Conservation (phyloP, 2,797 vertebrate species). For the Sternarchorhynchus goeldii region DNA sequence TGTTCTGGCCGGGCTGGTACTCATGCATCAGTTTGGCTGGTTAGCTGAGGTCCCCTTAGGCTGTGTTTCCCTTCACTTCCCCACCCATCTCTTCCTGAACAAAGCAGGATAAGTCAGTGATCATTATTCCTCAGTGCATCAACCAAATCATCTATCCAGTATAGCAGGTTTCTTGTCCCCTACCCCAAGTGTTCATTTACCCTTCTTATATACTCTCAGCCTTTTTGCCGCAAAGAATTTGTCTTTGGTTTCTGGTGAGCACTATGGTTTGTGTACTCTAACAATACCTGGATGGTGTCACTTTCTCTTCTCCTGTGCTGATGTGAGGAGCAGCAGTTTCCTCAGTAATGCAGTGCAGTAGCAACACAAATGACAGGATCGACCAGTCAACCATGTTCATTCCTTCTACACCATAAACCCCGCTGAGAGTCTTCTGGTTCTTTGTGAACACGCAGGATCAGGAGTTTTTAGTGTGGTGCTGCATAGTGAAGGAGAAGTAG, state of each 20-base stretch:
- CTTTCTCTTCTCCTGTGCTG: background rate
- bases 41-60: slow-evolving; percentile 9
- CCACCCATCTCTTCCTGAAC: background rate
- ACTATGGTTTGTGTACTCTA: background rate
- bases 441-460: too few species aligned
- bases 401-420: too few species aligned
- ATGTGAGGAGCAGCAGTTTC: background rate
- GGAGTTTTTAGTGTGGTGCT: too few species aligned
- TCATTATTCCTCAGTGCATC: background rate
- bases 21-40: slow-evolving; percentile 15
- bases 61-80: background rate
- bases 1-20: slow-evolving; percentile 22
- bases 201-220: background rate
- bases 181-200: background rate
- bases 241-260: slow-evolving; percentile 20
- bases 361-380: background rate
- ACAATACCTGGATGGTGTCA: slow-evolving; percentile 11
- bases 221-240: slow-evolving; percentile 6
- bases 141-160: background rate
- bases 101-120: slow-evolving; percentile 1
- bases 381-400: too few species aligned
- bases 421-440: too few species aligned
- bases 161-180: background rate
- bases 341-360: background rate
- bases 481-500: too few species aligned